A percentile compares a stretch with the other conserved stretches of the same genome.
These are phyloP conservation scores for Gadopsis bispinosus DNA, from an alignment of 2,797 vertebrate genomes.

Conservation along the genomic window DNA sequence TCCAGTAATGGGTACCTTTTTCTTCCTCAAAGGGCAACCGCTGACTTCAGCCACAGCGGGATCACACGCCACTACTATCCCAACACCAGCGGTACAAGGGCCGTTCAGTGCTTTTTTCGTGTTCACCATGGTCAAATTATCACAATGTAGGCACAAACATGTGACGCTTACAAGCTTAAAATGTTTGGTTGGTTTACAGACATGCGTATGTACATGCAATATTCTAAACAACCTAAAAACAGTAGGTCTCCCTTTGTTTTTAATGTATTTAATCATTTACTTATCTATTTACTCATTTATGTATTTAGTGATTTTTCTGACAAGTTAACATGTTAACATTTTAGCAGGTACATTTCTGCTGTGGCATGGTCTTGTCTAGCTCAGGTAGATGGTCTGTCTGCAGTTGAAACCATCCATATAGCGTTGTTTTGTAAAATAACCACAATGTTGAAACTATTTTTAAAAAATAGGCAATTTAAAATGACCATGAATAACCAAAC, in stretches of 20 bases:
- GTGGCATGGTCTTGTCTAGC: neutral
- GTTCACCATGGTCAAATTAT: conserved; percentile 26
- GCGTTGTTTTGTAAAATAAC: conserved; percentile 39
- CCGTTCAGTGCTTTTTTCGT: conserved; percentile 8
- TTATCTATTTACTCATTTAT: neutral
- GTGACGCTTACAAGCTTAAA: conserved; percentile 8
- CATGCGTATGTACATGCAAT: conserved; percentile 9
- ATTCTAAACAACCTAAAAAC: conserved; percentile 10
- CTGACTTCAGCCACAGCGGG: conserved; percentile 73
- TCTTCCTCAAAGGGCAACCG: conserved; percentile 82
- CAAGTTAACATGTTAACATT: conserved; percentile 8
- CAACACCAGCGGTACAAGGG: conserved; percentile 24
- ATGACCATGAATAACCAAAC: conserved; percentile 48
- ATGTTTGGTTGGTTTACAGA: conserved; percentile 20
- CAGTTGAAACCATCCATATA: neutral
- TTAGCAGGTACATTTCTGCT: neutral
- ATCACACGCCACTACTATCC: conserved; percentile 35
- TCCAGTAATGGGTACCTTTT: conserved; percentile 84
- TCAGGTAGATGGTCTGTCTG: neutral
- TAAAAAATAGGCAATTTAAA: conserved; percentile 61
- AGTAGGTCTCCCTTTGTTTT: neutral
- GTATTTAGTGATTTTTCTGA: conserved; percentile 2
- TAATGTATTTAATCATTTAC: neutral
- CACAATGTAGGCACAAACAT: conserved; percentile 14
- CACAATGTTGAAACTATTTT: conserved; percentile 63